These are phyloP conservation scores for Amazona vittata DNA, from an alignment of 2,113 vertebrate species.

Conservation along the genomic window DNA sequence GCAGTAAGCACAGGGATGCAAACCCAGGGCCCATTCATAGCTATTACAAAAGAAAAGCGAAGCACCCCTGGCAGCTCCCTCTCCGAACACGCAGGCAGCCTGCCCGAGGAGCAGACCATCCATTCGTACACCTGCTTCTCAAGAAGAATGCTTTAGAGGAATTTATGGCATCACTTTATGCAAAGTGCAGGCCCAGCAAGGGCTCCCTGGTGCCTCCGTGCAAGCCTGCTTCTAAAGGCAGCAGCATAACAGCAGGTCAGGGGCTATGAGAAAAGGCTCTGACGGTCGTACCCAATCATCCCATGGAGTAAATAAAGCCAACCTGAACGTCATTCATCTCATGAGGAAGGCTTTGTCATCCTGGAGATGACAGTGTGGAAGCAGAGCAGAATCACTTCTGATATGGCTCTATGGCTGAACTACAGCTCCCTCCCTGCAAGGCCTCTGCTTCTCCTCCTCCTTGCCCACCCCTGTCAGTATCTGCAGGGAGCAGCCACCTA, in stretches of 20 bases:
- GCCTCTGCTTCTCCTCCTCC: not conserved
- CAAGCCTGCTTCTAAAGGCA: not conserved
- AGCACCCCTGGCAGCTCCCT: not conserved
- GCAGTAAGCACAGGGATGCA: not conserved
- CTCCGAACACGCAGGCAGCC: not conserved
- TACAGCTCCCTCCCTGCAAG: too few species aligned
- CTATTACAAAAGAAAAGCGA: not conserved
- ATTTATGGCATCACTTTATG: not conserved
- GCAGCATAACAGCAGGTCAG: not conserved
- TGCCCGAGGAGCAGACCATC: not conserved
- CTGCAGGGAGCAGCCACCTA: not conserved
- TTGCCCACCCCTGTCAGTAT: rapidly evolving
- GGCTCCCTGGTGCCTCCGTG: not conserved
- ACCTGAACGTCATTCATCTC: not conserved
- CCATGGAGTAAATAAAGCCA: rapidly evolving
- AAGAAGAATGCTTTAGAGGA: not conserved
- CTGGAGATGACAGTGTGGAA: not conserved
- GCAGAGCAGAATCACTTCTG: not conserved
- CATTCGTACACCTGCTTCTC: not conserved
- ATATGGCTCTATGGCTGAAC: rapidly evolving
- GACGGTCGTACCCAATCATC: not conserved
- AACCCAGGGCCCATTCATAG: not conserved
- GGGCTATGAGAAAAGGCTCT: not conserved
- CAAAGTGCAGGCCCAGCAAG: not conserved
- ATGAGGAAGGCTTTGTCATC: not conserved